These are phyloP conservation scores for Branchinecta lynchi DNA, from an alignment of 1,140 invertebrate species.

Conservation along the genomic window DNA sequence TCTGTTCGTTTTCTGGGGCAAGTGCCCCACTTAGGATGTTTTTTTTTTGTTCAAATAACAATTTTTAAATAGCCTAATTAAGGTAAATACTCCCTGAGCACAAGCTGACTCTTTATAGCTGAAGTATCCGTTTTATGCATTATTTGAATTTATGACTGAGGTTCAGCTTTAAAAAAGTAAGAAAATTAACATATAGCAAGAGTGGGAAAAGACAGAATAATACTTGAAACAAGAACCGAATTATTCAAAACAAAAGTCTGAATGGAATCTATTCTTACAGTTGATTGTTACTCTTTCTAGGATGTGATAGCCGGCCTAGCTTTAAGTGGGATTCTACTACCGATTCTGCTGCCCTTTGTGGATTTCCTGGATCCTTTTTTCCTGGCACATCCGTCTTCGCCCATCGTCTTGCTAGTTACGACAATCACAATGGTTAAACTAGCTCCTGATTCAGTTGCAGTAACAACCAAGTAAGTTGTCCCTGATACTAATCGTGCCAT, in stretches of 20 bases:
- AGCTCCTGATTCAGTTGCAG: constrained; percentile 59
- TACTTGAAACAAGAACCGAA: too few relatives aligned
- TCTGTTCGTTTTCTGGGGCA: too few relatives aligned
- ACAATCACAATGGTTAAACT: constrained; percentile 49
- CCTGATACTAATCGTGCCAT: background rate
- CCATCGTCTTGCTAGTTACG: constrained; percentile 43
- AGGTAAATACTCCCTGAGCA: too few relatives aligned
- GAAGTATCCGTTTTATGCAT: background rate
- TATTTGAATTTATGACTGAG: background rate
- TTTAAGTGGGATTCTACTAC: constrained; percentile 48
- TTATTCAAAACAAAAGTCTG: too few relatives aligned
- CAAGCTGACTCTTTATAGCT: too few relatives aligned
- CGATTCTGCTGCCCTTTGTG: constrained; percentile 52
- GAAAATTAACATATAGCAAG: background rate
- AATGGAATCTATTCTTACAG: too few relatives aligned
- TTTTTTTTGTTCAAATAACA: too few relatives aligned
- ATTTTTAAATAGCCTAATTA: too few relatives aligned
- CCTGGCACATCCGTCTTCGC: constrained; percentile 46
- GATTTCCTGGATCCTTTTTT: constrained; percentile 54
- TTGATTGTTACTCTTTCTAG: constrained; percentile 30
- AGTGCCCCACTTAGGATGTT: too few relatives aligned
- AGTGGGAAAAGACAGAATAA: too few relatives aligned
- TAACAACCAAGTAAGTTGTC: constrained; percentile 50
- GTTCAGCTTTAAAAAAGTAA: background rate
- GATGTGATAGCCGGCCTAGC: constrained; percentile 58